These are phyloP conservation scores for Drosophila cardini DNA, from an alignment of 1,140 invertebrate species.

Conservation along the genomic window DNA sequence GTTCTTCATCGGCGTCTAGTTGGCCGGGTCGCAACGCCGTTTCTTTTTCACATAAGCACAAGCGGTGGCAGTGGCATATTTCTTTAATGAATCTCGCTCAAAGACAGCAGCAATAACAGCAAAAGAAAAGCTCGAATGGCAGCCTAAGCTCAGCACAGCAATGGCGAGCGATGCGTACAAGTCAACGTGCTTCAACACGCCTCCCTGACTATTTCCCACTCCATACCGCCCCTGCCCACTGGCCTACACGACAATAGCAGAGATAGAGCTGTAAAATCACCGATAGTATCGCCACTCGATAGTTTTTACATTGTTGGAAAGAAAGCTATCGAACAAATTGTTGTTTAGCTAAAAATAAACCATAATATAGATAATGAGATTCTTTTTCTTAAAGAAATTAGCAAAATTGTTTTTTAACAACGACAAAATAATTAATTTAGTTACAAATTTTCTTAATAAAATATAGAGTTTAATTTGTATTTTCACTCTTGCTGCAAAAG, in stretches of 20 bases:
- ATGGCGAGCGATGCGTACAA: slow-evolving; percentile 48
- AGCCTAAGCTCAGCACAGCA: slow-evolving; percentile 17
- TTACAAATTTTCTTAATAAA: too few relatives aligned
- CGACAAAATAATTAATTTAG: too few relatives aligned
- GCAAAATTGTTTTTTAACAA: too few relatives aligned
- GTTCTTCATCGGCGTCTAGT: slow-evolving; percentile 62
- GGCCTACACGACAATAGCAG: background rate
- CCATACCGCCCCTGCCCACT: slow-evolving; percentile 1
- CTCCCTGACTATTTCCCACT: slow-evolving; percentile 12
- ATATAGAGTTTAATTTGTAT: too few relatives aligned
- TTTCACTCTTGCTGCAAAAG: too few relatives aligned
- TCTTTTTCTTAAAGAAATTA: too few relatives aligned
- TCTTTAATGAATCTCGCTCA: slow-evolving; percentile 77
- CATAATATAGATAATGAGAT: too few relatives aligned
- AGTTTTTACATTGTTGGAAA: too few relatives aligned
- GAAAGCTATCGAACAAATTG: too few relatives aligned
- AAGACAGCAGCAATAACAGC: slow-evolving; percentile 30
- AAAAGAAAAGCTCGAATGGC: slow-evolving; percentile 54
- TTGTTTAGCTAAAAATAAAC: too few relatives aligned
- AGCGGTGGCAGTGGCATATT: slow-evolving; percentile 62
- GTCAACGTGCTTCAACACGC: slow-evolving; percentile 70
- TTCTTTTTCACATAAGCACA: slow-evolving; percentile 48
- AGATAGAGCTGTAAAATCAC: background rate
- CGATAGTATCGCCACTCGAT: too few relatives aligned
- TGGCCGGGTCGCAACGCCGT: slow-evolving; percentile 53